Base-by-base conservation (phyloP, 2,113 vertebrate species). In the Felis catus region DNA sequence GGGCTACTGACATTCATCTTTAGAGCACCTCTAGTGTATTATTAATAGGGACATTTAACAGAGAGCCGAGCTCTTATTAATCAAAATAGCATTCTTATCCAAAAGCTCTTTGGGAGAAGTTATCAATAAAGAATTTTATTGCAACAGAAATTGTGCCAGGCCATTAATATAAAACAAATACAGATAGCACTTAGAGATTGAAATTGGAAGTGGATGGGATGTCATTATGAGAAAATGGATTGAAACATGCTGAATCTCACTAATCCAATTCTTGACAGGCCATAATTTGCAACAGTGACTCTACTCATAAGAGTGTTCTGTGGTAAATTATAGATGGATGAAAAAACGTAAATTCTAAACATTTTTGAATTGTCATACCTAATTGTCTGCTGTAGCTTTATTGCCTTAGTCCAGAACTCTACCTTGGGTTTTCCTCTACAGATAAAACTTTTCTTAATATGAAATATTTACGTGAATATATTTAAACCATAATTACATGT, bases 81-180 rank as follows among this genome's bases (percentile, higher is more conserved):
- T 97, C 76, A 98, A 96, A 95, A 66, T 41, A 94, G 27, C 21
- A 91, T 88, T 92, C 41, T 84, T 53, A 95, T 63, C 39, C 36
- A 74, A 97, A 96, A 97, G 83, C 58, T 91, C 79, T 93, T 85
- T 73, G 36, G 14, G 71, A 97, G 74, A 97, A 94, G 84, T 94
- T 97, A 97, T 97, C 96, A 96, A 97, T 96, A 97, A 95, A 96
- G 48, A 45, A 89, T 97, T 96, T 93, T 85, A 95, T 85, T 95
- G 84, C 65, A 97, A 85, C 80, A 90, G 79, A 97, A 97, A 83
- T 94, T 90, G 90, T 97, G 84, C 92, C 90, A 95, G 65, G 55
- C 53, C 84, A 97, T 97, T 97, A 97, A 98, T 95, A 98, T 96
- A 95, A 97, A 97, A 94, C 76, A 97, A 97, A 97, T 96, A 97